Evolutionary conservation across 2,888 invertebrate genomes (phyloP), one percentile per base, ranked within the genome.

Genomic region (Erebia epiphron): DNA sequence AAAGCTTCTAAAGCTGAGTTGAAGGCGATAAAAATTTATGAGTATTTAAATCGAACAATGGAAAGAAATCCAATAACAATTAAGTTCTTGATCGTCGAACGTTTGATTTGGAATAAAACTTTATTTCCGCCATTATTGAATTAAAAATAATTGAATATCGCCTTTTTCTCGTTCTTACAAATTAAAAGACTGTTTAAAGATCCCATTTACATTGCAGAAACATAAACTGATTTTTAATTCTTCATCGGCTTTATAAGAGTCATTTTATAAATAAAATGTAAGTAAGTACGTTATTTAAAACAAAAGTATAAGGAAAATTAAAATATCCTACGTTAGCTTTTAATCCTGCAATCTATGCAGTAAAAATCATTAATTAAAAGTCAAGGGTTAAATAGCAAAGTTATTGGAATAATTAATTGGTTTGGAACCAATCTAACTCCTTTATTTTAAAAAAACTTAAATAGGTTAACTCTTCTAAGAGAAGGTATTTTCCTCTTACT

Each of bases 1-100:
- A 69, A 72, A 43, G 57, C 4, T 46, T 57, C 57, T 62, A 56
- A 65, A 68, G 58, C 46, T n/a, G 67, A 74, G 54, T 72, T 68
- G 70, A 73, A 72, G 75, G 74, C 69, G 60, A 76, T 80, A 78
- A 80, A 80, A 75, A 76, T 79, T 80, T 79, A 79, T 76, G 75
- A 77, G 74, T 76, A 76, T 78, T 80, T 77, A 78, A 80, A 79
- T 77, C 77, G 70, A 73, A 74, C 76, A 73, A 74, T 72, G 72
- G 49, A 49, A 67, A 50, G 74, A 78, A 79, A 79, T 79, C 76
- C 76, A 79, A 80, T 79, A 79, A 73, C 79, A 79, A 77, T 79
- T 76, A 77, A 72, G 73, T 73, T 65, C 73, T 75, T 76, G 71
- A 76, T 73, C 66, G 70, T 52, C 56, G 66, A 70, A 61, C 63